Conservation (phyloP, 92 coral and sea anemone species). For the Parazoanthus atlanticus region DNA sequence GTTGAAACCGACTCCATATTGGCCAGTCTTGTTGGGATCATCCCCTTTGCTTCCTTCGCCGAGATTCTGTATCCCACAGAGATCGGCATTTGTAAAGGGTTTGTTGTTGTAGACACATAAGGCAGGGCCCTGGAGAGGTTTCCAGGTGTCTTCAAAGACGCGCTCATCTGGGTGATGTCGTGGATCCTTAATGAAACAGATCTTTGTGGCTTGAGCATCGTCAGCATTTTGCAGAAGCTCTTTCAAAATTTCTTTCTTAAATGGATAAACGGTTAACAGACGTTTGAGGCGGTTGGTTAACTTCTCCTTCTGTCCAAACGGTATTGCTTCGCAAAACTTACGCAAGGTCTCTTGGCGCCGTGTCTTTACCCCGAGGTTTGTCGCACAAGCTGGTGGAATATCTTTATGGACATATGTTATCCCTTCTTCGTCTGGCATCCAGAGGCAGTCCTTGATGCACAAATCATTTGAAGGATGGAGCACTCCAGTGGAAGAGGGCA, state of each 20-base stretch:
- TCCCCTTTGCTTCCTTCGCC: conserved; percentile 88
- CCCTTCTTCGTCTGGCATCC: conserved; percentile 71
- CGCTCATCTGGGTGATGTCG: conserved; percentile 64
- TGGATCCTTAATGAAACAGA: conserved; percentile 81
- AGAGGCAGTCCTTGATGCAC: conserved; percentile 73
- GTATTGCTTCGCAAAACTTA: conserved; percentile 45
- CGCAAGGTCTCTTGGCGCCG: conserved; percentile 68
- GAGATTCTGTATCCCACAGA: conserved; percentile 73
- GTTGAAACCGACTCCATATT: conserved; percentile 89
- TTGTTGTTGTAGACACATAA: conserved; percentile 80
- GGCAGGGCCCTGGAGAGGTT: conserved; percentile 87
- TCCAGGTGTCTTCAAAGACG: conserved; percentile 76
- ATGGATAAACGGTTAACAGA: conserved; percentile 71
- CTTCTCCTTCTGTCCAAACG: conserved; percentile 82
- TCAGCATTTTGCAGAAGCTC: conserved; percentile 92
- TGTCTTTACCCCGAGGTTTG: conserved; percentile 66
- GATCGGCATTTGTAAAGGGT: conserved; percentile 74
- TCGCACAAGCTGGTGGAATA: conserved; percentile 39
- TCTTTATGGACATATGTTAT: conserved; percentile 49
- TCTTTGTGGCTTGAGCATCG: conserved; percentile 82
- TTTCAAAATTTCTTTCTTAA: conserved; percentile 72
- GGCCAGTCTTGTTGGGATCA: conserved; percentile 91
- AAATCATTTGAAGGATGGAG: conserved; percentile 53
- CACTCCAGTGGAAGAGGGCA: conserved; percentile 62
- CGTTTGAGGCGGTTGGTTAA: conserved; percentile 73